phyloP scores from a whole-genome alignment of 2,888 invertebrate species.

The Chrysolina oricalcia region DNA sequence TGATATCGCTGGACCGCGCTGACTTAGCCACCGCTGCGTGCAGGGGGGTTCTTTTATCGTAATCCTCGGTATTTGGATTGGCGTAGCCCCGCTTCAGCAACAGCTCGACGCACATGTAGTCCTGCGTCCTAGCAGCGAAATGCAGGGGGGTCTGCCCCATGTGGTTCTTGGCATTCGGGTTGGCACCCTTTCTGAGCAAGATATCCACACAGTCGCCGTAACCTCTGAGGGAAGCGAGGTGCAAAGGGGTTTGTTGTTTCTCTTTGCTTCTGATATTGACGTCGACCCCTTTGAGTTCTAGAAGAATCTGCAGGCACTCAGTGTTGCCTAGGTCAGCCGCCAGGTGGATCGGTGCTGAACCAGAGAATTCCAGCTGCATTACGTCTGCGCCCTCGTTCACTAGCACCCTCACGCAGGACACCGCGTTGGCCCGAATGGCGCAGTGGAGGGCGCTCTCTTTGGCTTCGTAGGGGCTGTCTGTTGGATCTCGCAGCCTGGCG shows the following conservation, averaged over 20 bases:
- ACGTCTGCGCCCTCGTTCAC: constrained; percentile 83
- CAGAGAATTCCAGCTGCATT: constrained; percentile 84
- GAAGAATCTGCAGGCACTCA: constrained; percentile 81
- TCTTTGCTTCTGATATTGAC: constrained; percentile 82
- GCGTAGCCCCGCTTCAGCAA: constrained; percentile 78
- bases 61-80: constrained; percentile 86
- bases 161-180: constrained; percentile 82
- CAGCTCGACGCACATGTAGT: constrained; percentile 85
- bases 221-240: constrained; percentile 91
- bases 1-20: constrained; percentile 84
- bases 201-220: constrained; percentile 86
- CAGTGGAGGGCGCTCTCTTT: constrained; percentile 88
- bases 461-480: constrained; percentile 76
- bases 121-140: constrained; percentile 85
- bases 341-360: constrained; percentile 87
- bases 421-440: constrained; percentile 87
- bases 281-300: constrained; percentile 82
- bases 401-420: constrained; percentile 84
- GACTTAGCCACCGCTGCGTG: constrained; percentile 90
- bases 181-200: constrained; percentile 82
- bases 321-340: constrained; percentile 86
- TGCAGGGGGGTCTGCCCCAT: constrained; percentile 90
- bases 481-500: constrained; percentile 78
- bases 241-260: constrained; percentile 85
- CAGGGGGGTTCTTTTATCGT: constrained; percentile 85